A percentile compares a stretch with the other conserved stretches of the same genome.
Conservation (phyloP, 1,140 invertebrate genomes). For the Hydropsyche tenuis region DNA sequence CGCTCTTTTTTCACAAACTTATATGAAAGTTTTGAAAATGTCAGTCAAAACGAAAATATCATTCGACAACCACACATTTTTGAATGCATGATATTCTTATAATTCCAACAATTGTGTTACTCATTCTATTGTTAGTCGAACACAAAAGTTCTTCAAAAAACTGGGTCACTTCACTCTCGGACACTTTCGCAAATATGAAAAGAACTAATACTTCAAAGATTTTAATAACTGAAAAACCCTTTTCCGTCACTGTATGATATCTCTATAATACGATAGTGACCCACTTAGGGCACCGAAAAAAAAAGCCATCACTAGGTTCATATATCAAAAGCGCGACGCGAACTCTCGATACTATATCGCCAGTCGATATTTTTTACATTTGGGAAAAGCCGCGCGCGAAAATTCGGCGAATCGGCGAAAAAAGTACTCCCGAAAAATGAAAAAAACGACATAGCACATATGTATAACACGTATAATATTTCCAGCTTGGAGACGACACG, state of each 20-base stretch:
- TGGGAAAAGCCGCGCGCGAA: too few species aligned
- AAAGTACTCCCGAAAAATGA: too few species aligned
- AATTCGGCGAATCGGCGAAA: neutral
- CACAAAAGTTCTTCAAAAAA: too few species aligned
- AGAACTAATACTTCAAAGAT: neutral
- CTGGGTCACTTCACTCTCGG: too few species aligned
- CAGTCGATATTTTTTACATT: too few species aligned
- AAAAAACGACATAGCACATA: neutral
- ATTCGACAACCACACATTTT: neutral
- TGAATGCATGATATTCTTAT: too few species aligned
- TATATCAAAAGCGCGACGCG: neutral
- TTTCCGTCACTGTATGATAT: neutral
- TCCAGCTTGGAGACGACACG: neutral
- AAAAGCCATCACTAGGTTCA: neutral
- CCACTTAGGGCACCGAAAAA: neutral
- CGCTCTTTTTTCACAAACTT: too few species aligned
- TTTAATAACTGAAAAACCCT: conserved; percentile 5
- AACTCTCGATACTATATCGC: neutral
- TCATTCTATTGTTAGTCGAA: too few species aligned
- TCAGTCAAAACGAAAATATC: too few species aligned
- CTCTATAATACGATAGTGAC: neutral
- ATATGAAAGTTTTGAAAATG: too few species aligned
- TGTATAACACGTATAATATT: neutral
- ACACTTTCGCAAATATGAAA: neutral
- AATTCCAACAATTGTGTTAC: too few species aligned